A percentile compares a stretch with the other conserved stretches of the same genome.
These are phyloP conservation scores for Coecobrya sp. DNA, from an alignment of 2,888 invertebrate species.

Conservation along the genomic window DNA sequence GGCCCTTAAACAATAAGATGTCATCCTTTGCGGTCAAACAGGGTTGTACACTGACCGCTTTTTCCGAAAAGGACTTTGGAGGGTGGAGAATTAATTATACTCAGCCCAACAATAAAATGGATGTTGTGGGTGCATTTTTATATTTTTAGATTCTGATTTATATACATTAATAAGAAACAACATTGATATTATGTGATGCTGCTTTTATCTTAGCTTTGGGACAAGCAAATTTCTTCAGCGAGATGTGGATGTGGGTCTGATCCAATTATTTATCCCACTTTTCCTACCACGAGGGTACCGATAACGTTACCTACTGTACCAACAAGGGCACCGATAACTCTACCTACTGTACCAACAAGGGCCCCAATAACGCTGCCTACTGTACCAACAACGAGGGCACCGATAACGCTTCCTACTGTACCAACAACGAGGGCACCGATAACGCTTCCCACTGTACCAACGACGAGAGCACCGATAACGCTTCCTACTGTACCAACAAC, in stretches of 20 bases:
- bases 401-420: no score
- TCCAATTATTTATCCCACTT: slow-evolving; percentile 47
- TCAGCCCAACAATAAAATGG: slow-evolving; percentile 37
- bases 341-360: slow-evolving; percentile 37
- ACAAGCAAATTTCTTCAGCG: slow-evolving; percentile 70
- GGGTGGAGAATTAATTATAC: slow-evolving; percentile 72
- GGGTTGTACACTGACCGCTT: slow-evolving; percentile 73
- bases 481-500: no score
- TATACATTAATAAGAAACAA: no score
- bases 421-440: no score
- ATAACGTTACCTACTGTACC: slow-evolving; percentile 65
- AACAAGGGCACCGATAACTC: slow-evolving; percentile 3
- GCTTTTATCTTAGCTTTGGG: slow-evolving; percentile 62
- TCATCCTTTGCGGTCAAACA: slow-evolving; percentile 65
- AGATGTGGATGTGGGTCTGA: slow-evolving; percentile 56
- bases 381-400: no score
- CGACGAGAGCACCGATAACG: no score
- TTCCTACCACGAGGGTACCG: slow-evolving; percentile 41
- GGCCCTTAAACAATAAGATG: slow-evolving; percentile 67
- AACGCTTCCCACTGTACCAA: no score
- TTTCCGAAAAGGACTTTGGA: slow-evolving; percentile 38
- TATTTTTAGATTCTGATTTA: no score
- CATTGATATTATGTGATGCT: no score
- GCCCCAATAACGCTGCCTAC: no score
- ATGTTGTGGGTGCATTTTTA: slow-evolving; percentile 70